Evolutionary conservation across 1,140 invertebrate genomes (phyloP), one percentile per base, ranked within the genome.

Genomic region (Oncopodura yosiiana): DNA sequence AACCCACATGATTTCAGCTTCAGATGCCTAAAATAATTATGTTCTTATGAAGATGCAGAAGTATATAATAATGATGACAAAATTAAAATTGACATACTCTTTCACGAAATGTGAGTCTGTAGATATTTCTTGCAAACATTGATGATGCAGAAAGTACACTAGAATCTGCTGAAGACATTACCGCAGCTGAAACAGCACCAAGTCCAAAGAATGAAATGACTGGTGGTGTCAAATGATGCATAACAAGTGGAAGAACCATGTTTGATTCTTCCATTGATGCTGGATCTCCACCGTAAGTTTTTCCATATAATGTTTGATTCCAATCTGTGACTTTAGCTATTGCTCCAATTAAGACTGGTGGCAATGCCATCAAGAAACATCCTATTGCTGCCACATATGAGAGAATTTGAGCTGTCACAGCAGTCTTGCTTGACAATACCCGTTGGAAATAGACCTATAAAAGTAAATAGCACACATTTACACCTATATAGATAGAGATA

Each of bases 81-180:
- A 44, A 16, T 11, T 44, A 26, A 3, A 2, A 6, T 11, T 21
- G 44, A 18, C 51, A 70, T 69, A 84, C 84, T 70, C 79, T 77
- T 53, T 79, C 81, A 58, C 82, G 69, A 60, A 87, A 78, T 2
- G 83, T 77, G 16, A 81, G 68, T 67, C 82, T 83, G 67, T 86
- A 87, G 41, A 87, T 77, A 68, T 88, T 88, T 53, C 83, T 75
- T n/a, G 84, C 79, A 70, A 86, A 87, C 82, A 87, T 84, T 14
- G 83, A 83, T 62, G 81, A 80, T 12, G 84, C 83, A 6, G 81
- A 79, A 3, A 87, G 70, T 41, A 87, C 80, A 45, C 82, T 83
- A 1, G 83, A 85, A 67, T 87, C 84, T 1, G 84, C 83, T 6
- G 84, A 87, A 3, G 83, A 84, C 83, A 87, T 85, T 1, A 86